Evolutionary conservation across 2,797 vertebrate species (phyloP), one percentile per base, ranked within the genome.

Genomic region (Pygocentrus nattereri): DNA sequence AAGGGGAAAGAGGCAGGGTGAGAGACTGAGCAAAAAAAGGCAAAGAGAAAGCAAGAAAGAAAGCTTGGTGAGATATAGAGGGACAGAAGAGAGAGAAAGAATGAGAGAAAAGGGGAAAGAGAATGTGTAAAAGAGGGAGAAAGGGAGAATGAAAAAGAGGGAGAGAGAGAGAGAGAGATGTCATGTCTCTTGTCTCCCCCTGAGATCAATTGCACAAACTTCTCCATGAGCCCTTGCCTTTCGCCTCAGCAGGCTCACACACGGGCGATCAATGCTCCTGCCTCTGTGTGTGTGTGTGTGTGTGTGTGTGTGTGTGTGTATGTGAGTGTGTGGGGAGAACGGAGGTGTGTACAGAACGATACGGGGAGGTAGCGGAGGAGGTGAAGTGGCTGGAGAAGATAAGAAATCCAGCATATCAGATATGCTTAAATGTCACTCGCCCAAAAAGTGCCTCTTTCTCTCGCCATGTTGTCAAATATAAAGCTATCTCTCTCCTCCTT

Each of bases 131-230:
- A 64, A 81, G 47, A 74, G 65, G 65, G 38, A 19, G 78, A 47
- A 50, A 47, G 59, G 50, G 50, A 81, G 30, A 69, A 3, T 30
- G 27, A 47, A 58, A 47, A 23, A 77, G 41, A 75, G 56, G 74
- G 34, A 68, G 50, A 44, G 71, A 72, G 59, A 59, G 59, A 81
- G 50, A 69, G 58, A 79, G 72, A 79, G 69, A 64, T 86, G 84
- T 88, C 88, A 85, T 87, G 88, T 81, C 89, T 91, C 82, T 87
- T 88, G 65, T 89, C 88, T 87, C 91, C 90, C 89, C 85, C 75
- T 80, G 89, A 92, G 92, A 94, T 94, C 92, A 94, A 93, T 93
- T 93, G 92, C 91, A 92, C 92, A 90, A 94, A 94, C 92, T 92
- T 93, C 88, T 93, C 89, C 87, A 90, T 89, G 87, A 92, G 89